Evolutionary conservation across 1,140 invertebrate species (phyloP).

Genomic region (Halotydeus destructor): DNA sequence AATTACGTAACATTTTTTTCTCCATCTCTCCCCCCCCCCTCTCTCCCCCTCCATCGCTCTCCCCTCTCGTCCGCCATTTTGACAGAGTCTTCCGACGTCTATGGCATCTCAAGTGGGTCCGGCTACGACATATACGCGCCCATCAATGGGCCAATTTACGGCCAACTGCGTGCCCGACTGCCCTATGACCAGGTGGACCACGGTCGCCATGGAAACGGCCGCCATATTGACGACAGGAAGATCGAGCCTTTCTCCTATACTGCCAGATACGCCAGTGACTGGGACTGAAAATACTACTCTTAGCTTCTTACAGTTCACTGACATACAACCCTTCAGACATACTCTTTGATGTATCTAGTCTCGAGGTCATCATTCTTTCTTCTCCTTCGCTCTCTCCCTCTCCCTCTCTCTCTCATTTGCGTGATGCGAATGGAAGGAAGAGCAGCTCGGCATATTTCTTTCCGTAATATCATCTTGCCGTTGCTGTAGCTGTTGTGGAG

Average conservation of each 20-base stretch:
- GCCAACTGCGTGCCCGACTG: not conserved
- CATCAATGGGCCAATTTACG: not conserved
- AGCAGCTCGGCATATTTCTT: too few species aligned
- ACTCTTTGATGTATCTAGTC: too few species aligned
- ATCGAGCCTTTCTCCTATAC: not conserved
- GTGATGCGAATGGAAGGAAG: too few species aligned
- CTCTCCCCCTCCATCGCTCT: too few species aligned
- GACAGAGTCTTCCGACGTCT: conserved; percentile 2
- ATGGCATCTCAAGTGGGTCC: not conserved
- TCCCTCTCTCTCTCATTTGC: too few species aligned
- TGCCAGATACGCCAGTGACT: conserved; percentile 1
- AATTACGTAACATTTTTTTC: not conserved
- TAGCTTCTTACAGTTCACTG: too few species aligned
- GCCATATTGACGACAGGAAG: not conserved
- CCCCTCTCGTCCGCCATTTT: too few species aligned
- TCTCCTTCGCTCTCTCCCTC: too few species aligned
- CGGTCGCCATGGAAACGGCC: not conserved
- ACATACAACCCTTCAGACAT: too few species aligned
- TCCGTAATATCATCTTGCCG: too few species aligned
- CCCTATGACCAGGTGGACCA: not conserved
- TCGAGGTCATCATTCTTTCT: too few species aligned
- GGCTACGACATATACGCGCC: conserved; percentile 5
- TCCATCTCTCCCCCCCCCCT: not conserved
- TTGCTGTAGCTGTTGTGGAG: too few species aligned
- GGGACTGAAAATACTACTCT: not conserved